Conservation (phyloP, 2,797 vertebrate genomes). For the Craterocephalus amniculus region DNA sequence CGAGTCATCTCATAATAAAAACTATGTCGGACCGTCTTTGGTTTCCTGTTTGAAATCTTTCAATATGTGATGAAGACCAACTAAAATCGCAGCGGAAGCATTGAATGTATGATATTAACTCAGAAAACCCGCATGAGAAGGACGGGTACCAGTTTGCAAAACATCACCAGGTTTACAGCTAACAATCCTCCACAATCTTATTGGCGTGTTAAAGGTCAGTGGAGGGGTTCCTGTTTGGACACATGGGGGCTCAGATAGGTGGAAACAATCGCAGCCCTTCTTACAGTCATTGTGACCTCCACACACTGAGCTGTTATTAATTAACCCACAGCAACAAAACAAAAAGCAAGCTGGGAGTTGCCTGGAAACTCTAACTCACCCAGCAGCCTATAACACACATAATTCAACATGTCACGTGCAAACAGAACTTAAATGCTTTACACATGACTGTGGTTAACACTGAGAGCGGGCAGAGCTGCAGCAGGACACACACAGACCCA, state of each 20-base stretch:
- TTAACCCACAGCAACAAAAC: constrained; percentile 56
- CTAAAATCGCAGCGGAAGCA: constrained; percentile 2
- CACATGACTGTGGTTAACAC: constrained; percentile 56
- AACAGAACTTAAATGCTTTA: constrained; percentile 38
- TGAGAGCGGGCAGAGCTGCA: neutral
- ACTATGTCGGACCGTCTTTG: constrained; percentile 4
- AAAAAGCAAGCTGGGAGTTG: constrained; percentile 31
- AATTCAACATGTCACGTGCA: constrained; percentile 42
- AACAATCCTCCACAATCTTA: constrained; percentile 6
- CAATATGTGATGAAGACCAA: constrained; percentile 18
- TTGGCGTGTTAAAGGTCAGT: constrained; percentile 30
- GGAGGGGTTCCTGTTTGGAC: constrained; percentile 8
- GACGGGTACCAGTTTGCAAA: neutral
- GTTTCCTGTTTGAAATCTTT: constrained; percentile 65
- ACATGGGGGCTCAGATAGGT: constrained; percentile 25
- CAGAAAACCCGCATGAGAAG: constrained; percentile 1
- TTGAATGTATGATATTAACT: neutral
- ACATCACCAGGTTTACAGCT: constrained; percentile 15
- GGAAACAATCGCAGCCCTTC: constrained; percentile 32
- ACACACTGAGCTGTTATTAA: constrained; percentile 49
- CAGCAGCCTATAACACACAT: constrained; percentile 16
- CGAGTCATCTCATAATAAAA: too few relatives aligned
- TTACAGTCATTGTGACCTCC: constrained; percentile 26
- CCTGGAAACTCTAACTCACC: constrained; percentile 36
- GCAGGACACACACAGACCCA: constrained; percentile 14